These are phyloP conservation scores for Drosophila eohydei DNA, from an alignment of 2,888 invertebrate genomes.

Conservation along the genomic window DNA sequence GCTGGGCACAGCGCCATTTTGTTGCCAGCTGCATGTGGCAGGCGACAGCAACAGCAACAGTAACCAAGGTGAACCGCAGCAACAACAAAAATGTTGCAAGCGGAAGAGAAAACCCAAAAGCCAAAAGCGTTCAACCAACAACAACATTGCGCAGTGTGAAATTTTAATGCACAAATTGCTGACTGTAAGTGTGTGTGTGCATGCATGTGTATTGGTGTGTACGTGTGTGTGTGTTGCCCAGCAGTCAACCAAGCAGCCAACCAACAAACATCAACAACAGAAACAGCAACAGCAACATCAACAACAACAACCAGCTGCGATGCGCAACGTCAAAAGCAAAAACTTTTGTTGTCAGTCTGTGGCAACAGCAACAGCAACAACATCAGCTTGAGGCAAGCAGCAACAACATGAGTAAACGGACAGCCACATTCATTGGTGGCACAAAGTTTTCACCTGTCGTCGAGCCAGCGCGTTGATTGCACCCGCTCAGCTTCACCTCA, in stretches of 20 bases:
- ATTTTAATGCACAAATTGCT: constrained; percentile 70
- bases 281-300: constrained; percentile 33
- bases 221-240: constrained; percentile 36
- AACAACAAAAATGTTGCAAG: constrained; percentile 33
- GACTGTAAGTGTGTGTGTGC: constrained; percentile 33
- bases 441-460: constrained; percentile 74
- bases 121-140: constrained; percentile 66
- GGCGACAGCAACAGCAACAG: constrained; percentile 50
- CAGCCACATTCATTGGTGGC: constrained; percentile 66
- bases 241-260: constrained; percentile 60
- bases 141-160: constrained; percentile 59
- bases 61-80: constrained; percentile 45
- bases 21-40: constrained; percentile 72
- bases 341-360: constrained; percentile 69
- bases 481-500: constrained; percentile 41
- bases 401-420: constrained; percentile 29
- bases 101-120: constrained; percentile 56
- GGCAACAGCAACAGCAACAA: constrained; percentile 50
- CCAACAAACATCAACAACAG: constrained; percentile 65
- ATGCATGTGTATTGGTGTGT: constrained; percentile 34
- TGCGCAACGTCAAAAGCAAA: constrained; percentile 47
- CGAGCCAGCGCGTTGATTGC: constrained; percentile 72
- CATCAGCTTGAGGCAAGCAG: constrained; percentile 14
- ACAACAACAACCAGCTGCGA: constrained; percentile 37
- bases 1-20: constrained; percentile 70